These are phyloP conservation scores for Bos indicus DNA, from an alignment of 2,113 vertebrate species.

Conservation along the genomic window DNA sequence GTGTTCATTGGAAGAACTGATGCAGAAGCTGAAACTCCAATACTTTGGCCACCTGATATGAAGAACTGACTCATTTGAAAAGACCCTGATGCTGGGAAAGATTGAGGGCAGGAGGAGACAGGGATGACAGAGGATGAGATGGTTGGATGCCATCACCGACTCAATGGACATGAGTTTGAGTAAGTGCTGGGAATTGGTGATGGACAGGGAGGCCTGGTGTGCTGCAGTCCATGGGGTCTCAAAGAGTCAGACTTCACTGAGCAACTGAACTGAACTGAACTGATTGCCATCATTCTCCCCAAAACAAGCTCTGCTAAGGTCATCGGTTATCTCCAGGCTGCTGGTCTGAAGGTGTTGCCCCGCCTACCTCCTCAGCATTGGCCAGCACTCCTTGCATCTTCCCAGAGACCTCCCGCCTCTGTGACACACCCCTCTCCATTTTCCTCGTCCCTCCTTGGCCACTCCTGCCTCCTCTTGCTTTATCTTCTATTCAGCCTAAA, in stretches of 20 bases:
- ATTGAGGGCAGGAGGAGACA: neutral
- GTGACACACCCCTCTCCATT: rapidly evolving
- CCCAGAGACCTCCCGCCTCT: neutral
- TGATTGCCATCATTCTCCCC: neutral
- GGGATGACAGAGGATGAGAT: neutral
- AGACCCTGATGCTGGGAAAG: neutral
- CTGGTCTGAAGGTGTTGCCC: neutral
- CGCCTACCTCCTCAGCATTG: neutral
- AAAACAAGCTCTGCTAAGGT: neutral
- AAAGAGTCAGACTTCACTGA: neutral
- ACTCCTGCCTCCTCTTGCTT: neutral
- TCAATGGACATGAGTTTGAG: neutral
- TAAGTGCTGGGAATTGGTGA: neutral
- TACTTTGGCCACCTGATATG: neutral
- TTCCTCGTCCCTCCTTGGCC: no score
- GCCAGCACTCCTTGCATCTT: neutral
- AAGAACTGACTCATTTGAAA: neutral
- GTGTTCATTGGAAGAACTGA: neutral
- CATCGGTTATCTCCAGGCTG: neutral
- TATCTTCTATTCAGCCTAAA: neutral
- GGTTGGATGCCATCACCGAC: neutral
- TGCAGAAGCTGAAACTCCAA: neutral
- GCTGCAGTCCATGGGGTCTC: neutral
- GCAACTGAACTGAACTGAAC: neutral
- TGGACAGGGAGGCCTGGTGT: neutral